Evolutionary conservation across 1,140 invertebrate species (phyloP), one percentile per base, ranked within the genome.

Genomic region (Bombus vancouverensis): DNA sequence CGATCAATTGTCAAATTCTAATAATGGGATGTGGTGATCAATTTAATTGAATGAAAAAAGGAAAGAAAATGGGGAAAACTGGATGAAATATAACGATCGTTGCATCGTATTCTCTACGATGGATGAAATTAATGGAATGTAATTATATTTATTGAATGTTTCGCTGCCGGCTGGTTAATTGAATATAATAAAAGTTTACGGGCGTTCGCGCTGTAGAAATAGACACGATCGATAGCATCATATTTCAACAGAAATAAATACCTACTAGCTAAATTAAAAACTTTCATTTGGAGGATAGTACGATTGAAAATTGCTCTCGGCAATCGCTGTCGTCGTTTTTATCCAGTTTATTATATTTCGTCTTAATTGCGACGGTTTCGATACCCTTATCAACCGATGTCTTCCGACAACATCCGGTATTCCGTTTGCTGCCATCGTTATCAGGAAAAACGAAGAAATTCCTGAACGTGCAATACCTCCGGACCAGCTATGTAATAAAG

Each of bases 401-500:
- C 74, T 44, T 71, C 68, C 44, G 66, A 74, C 84, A 81, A 78
- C 80, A 75, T 81, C 79, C 57, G 65, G 70, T 79, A 89, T 89
- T 80, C 87, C 39, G 77, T 68, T 53, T 75, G 53, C 28, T 13
- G 76, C 59, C 83, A 62, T 88, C 87, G 72, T 89, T 85, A 90
- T 89, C 81, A 81, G 42, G 78, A 89, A 90, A 90, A 89, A 87
- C 85, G 85, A 80, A 83, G 81, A 81, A 86, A 90, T 90, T 89
- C 83, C 87, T 83, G 79, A 37, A 79, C 85, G 81, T 78, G 77
- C 89, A 87, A 90, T 90, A 82, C 87, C 86, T 81, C 62, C 70
- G 70, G 79, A 72, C 72, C 57, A 73, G 85, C 88, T 88, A 92
- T 92, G 88, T 92, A 92, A 92, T 92, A 91, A 92, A 92, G 85